Evolutionary conservation across 92 coral and sea anemone genomes (phyloP), one percentile per base, ranked within the genome.

Genomic region (Scolanthus callimorphus): DNA sequence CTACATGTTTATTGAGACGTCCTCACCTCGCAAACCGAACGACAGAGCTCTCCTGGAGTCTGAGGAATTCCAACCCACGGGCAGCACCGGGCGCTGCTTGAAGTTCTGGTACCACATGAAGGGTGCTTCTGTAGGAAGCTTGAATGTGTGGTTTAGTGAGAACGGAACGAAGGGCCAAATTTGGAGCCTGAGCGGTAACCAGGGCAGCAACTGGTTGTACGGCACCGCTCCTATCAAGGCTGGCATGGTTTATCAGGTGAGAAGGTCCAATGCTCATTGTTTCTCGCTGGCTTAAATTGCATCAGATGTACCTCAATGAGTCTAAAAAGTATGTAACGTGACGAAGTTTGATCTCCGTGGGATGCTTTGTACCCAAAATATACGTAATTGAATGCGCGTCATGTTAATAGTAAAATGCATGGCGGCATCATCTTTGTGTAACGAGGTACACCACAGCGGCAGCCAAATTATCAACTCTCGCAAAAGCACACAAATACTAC

Each of bases 81-180:
- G 96, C n/a, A 44, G 88, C 1, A 83, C 73, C 25, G 98, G 96
- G 9, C 95, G 91, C 19, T 92, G 98, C 43, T 60, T 92, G 38
- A 92, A 92, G 57, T 92, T 92, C 73, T 92, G 98, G 98, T 92
- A 84, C 69, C 77, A 84, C 60, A 92, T 92, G 98, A 79, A 63
- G 34, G 98, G 98, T 4, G 3, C 21, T 2, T 28, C 55, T 19
- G 77, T 88, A 25, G 98, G 96, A 21, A 39, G 83, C 0, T 67
- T 92, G 17, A 84, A 84, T 30, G 81, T 92, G 17, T 81, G 74
- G 71, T 51, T 74, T 26, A 67, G 70, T 45, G 79, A 74, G 51
- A 85, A 77, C 57, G 79, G 67, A 8, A 76, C 83, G 41, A 71
- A 51, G 27, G 92, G 83, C 8, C 65, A 48, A 65, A 49, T 92